Base-by-base conservation (phyloP, 2,888 invertebrate species). In the Pammene aurita region DNA sequence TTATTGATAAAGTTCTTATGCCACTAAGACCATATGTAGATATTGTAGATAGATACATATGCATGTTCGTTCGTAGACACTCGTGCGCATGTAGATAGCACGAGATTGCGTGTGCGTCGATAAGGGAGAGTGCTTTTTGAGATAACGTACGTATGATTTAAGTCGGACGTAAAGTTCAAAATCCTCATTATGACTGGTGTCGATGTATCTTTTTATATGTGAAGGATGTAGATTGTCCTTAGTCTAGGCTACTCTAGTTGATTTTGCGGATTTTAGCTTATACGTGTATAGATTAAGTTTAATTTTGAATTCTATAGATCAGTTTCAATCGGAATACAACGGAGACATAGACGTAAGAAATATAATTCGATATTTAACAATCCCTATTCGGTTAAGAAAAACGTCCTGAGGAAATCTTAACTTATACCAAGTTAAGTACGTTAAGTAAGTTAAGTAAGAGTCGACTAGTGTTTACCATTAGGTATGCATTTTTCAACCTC, bases 71-170 rank as follows among this genome's bases (percentile, higher is more conserved):
- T 38, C 26, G 41, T 62, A 52, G 56, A 35, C 41, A 62, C 62
- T 62, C 62, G n/a, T 44, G 26, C 50, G 16, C 52, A 54, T 63
- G 54, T 44, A 68, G 68, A 68, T 68, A 64, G 57, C 79, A 76
- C 76, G 80, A 86, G 82, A 82, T 83, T 78, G 81, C 78, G 77
- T 74, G 75, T 64, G 70, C 68, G 66, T 57, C 72, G 87, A 88
- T 88, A 87, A 79, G 74, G 67, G 77, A 74, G 86, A 88, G 87
- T 88, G 87, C 87, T 87, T 84, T 86, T 80, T 75, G 76, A 82
- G 87, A 87, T 87, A 86, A 75, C 73, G 80, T 84, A 75, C 73
- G 80, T 84, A 85, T 86, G 87, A 87, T 86, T 86, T 84, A 84
- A 83, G 80, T 75, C 74, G 77, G 80, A 74, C 73, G 26, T 42